These are phyloP conservation scores for Malachius bipustulatus DNA, from an alignment of 2,888 invertebrate species.

Conservation along the genomic window DNA sequence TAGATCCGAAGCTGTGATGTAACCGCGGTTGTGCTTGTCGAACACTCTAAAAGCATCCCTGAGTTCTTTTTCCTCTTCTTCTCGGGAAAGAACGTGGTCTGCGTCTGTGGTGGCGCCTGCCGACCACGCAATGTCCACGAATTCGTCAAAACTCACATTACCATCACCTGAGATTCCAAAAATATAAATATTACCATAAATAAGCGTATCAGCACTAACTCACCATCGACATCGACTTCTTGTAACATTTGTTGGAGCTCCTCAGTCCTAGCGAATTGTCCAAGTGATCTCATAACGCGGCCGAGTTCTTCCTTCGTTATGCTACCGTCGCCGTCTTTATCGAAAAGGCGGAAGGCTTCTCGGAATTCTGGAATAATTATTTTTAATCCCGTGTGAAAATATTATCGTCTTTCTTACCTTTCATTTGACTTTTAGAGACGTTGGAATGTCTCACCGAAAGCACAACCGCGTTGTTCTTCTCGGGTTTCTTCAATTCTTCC, in stretches of 20 bases:
- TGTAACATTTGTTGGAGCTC: slow-evolving; percentile 77
- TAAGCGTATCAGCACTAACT: slow-evolving; percentile 9
- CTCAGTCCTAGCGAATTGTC: slow-evolving; percentile 77
- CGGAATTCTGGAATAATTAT: slow-evolving; percentile 53
- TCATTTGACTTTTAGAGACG: slow-evolving; percentile 65
- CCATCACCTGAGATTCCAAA: slow-evolving; percentile 71
- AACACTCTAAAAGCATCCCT: slow-evolving; percentile 81
- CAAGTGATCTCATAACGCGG: slow-evolving; percentile 73
- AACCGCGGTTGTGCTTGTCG: slow-evolving; percentile 85
- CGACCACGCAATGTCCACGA: slow-evolving; percentile 57
- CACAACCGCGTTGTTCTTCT: too few relatives aligned
- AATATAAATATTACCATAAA: too few relatives aligned
- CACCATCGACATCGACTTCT: slow-evolving; percentile 44
- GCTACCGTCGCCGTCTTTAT: slow-evolving; percentile 79
- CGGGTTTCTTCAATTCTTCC: too few relatives aligned
- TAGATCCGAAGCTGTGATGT: slow-evolving; percentile 79
- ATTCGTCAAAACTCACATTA: slow-evolving; percentile 80
- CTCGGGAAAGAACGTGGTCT: slow-evolving; percentile 50
- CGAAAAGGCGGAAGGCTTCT: slow-evolving; percentile 76
- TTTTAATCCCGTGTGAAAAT: neutral
- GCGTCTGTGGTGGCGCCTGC: slow-evolving; percentile 32
- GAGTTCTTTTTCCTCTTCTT: slow-evolving; percentile 72
- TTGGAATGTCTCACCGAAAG: slow-evolving; percentile 33
- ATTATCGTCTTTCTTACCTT: slow-evolving; percentile 42
- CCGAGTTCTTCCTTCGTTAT: slow-evolving; percentile 81